These are phyloP conservation scores for Cylloceria caligata DNA, from an alignment of 2,888 invertebrate species.

Conservation along the genomic window DNA sequence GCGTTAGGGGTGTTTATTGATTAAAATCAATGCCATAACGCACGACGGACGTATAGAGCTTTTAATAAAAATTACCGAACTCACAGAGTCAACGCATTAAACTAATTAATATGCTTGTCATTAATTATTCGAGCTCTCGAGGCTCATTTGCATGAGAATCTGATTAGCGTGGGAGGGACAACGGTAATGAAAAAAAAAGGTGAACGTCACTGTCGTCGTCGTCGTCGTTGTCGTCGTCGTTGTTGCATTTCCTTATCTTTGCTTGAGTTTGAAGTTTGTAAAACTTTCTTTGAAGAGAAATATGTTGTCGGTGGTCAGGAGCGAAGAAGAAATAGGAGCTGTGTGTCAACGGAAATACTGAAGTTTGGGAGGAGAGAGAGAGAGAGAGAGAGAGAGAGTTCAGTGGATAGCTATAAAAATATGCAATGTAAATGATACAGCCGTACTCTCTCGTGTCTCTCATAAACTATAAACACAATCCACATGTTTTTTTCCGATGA, in stretches of 20 bases:
- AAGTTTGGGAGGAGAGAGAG: too few species aligned
- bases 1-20: too few species aligned
- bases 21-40: too few species aligned
- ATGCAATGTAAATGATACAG: too few species aligned
- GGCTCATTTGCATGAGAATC: conserved; percentile 11
- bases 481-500: too few species aligned
- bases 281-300: background rate
- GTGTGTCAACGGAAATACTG: background rate
- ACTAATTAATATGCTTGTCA: background rate
- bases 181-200: conserved; percentile 8
- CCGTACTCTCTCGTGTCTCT: too few species aligned
- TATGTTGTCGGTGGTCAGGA: conserved; percentile 24
- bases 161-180: too few species aligned
- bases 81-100: background rate
- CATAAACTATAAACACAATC: too few species aligned
- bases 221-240: too few species aligned
- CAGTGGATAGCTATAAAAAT: too few species aligned
- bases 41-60: background rate
- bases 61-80: background rate
- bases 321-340: background rate
- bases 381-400: too few species aligned
- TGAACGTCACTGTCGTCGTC: background rate
- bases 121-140: conserved; percentile 9
- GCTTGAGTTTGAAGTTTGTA: background rate
- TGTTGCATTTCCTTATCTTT: background rate